Evolutionary conservation across 2,888 invertebrate genomes (phyloP).

Genomic region (Agrilus mali): DNA sequence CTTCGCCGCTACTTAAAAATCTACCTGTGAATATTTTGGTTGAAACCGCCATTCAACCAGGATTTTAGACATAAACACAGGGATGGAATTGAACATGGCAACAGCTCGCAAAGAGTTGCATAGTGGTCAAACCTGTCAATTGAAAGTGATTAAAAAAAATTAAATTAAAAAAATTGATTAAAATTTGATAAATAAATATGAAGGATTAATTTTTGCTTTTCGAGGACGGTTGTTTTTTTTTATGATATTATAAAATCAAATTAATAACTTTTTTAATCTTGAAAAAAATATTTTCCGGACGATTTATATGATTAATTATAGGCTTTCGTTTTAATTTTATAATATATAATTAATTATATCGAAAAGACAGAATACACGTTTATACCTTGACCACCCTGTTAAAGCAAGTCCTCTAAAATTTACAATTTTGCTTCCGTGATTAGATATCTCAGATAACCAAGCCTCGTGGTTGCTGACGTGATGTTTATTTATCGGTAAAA

Average conservation of each 20-base stretch:
- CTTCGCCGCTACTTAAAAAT: conserved; percentile 8
- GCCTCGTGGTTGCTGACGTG: conserved; percentile 67
- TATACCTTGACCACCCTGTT: conserved; percentile 62
- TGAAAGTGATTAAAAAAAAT: neutral
- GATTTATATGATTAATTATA: too few relatives aligned
- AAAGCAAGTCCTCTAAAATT: conserved; percentile 52
- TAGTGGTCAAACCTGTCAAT: conserved; percentile 54
- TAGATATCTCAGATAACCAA: conserved; percentile 48
- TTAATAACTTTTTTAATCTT: too few relatives aligned
- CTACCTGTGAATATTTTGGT: conserved; percentile 32
- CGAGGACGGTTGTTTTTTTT: too few relatives aligned
- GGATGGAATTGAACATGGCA: conserved; percentile 51
- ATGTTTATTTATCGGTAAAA: conserved; percentile 50
- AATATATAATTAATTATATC: conserved; percentile 3
- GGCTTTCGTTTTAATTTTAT: too few relatives aligned
- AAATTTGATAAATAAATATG: too few relatives aligned
- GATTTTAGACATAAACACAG: conserved; percentile 47
- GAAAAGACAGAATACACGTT: neutral
- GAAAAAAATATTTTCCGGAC: too few relatives aligned
- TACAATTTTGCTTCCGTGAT: conserved; percentile 36
- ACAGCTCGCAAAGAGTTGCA: conserved; percentile 54
- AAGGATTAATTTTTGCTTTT: neutral
- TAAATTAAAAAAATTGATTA: conserved; percentile 2
- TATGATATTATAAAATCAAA: too few relatives aligned
- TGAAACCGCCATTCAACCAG: conserved; percentile 38